These are phyloP conservation scores for Micrastur ruficollis DNA, from an alignment of 2,797 vertebrate genomes.

Conservation along the genomic window DNA sequence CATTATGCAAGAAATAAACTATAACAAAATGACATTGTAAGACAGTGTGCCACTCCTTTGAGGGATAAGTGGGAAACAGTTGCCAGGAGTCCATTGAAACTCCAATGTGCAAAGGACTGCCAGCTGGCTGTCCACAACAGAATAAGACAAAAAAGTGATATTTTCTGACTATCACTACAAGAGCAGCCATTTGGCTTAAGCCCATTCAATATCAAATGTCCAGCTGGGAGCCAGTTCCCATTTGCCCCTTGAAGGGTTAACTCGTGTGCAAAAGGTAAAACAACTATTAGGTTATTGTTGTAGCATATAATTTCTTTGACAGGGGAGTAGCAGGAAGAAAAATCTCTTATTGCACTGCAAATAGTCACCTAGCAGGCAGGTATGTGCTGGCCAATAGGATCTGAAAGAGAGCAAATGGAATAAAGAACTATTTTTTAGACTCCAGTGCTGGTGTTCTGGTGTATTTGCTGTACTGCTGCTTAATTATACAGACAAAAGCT, in stretches of 20 bases:
- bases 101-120: background rate
- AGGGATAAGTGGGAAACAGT: background rate
- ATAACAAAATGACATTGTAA: background rate
- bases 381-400: background rate
- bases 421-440: background rate
- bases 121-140: constrained; percentile 53
- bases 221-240: background rate
- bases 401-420: background rate
- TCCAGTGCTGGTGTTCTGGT: background rate
- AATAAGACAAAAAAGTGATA: background rate
- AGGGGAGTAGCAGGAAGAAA: background rate
- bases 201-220: background rate
- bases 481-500: background rate
- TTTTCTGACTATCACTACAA: background rate
- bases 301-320: background rate
- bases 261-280: background rate
- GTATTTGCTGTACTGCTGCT: background rate
- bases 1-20: background rate
- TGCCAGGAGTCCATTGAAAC: background rate
- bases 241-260: constrained; percentile 16
- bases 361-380: background rate
- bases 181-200: constrained; percentile 20
- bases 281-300: background rate
- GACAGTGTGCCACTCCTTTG: background rate
- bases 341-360: background rate